Base-by-base conservation (phyloP, 2,113 vertebrate species). In the Carollia perspicillata region DNA sequence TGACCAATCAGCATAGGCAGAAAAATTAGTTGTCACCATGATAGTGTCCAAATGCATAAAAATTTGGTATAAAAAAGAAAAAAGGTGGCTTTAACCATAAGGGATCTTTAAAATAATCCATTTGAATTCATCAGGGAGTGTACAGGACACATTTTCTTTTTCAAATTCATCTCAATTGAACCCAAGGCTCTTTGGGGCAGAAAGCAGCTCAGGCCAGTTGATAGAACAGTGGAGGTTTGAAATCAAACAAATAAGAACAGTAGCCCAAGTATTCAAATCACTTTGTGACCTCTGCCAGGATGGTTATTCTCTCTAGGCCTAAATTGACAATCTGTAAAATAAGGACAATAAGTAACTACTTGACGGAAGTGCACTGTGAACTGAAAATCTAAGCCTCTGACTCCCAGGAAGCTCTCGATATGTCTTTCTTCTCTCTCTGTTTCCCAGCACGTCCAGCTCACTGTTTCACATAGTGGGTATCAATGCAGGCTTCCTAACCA, bases 11-110 rank as follows among this genome's bases (percentile, higher is more conserved):
- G 55, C n/a, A 40, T 17, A 84, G 20, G 6, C 10, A 80, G 40
- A 44, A 88, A 85, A 94, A 90, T 33, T 84, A 17, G 49, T 77
- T 90, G 1, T 53, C 63, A 58, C 26, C 20, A 44, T 72, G 81
- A 87, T n/a, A 60, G 66, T 81, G 33, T 84, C 60, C 60, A 92
- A 88, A 42, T 55, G 47, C 40, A 93, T 63, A 90, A 94, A 95
- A 95, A 60, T 81, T 37, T 58, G 6, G 30, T 83, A 42, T 91
- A 69, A 89, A 81, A 66, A 94, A 93, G 60, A 22, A 71, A 87
- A 87, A 89, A 87, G 80, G 28, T 49, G 4, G 81, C 77, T 53
- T 60, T 95, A 42, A 95, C 77, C 65, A 22, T 49, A 94, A 80
- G 69, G 53, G 33, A 7, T 35, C 95, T 84, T 88, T n/a, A 40